Conservation (phyloP, 2,888 invertebrate genomes). For the Caenorhabditis virilis region DNA sequence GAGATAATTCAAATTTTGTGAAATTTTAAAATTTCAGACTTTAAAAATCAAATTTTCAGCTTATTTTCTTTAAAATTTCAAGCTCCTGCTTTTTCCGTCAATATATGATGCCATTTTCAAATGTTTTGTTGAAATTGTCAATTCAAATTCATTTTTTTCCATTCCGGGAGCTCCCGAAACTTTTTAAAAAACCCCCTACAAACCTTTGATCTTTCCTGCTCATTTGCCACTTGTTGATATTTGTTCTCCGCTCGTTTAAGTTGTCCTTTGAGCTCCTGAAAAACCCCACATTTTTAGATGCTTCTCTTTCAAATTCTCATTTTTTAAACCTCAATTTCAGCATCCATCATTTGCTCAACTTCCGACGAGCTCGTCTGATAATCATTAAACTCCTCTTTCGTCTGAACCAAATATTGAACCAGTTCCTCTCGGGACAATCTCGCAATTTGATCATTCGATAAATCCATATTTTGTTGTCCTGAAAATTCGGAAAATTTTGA, state of each 20-base stretch:
- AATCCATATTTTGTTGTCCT: not conserved
- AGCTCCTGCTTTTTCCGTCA: too few species aligned
- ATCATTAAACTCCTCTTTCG: slow-evolving; percentile 31
- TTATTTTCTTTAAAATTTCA: too few species aligned
- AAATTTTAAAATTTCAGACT: too few species aligned
- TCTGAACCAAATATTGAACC: not conserved
- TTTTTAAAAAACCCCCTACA: not conserved
- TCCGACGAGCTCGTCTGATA: slow-evolving; percentile 34
- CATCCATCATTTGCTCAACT: slow-evolving; percentile 37
- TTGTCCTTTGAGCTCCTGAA: slow-evolving; percentile 10
- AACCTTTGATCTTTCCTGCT: slow-evolving; percentile 21
- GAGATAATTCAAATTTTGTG: too few species aligned
- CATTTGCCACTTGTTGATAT: slow-evolving; percentile 6
- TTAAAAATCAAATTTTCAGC: too few species aligned
- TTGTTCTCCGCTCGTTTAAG: slow-evolving; percentile 14
- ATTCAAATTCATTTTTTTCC: not conserved
- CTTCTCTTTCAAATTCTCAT: not conserved
- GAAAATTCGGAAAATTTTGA: too few species aligned
- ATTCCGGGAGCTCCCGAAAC: not conserved
- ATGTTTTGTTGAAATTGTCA: not conserved
- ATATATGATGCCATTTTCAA: too few species aligned
- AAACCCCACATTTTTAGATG: not conserved
- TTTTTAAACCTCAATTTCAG: slow-evolving; percentile 11
- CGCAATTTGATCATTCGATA: not conserved
- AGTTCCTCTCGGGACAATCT: not conserved